phyloP scores from a whole-genome alignment of 1,140 invertebrate genomes.

The Lutraria rhynchaena region DNA sequence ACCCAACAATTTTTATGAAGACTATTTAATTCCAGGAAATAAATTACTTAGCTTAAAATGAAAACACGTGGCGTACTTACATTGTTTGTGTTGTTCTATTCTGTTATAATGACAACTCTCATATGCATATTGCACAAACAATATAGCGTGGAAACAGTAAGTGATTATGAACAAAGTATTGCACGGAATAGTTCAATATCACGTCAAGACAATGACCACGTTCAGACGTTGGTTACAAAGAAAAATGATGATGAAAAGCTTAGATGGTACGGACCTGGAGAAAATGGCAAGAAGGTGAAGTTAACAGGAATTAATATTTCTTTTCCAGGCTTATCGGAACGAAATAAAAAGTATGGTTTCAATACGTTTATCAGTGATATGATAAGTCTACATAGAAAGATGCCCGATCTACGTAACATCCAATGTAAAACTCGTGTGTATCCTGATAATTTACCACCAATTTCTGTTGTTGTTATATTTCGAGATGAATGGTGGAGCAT shows the following conservation, averaged over 20 bases:
- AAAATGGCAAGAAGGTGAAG: conserved; percentile 4
- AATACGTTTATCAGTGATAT: conserved; percentile 49
- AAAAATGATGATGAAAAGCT: not conserved
- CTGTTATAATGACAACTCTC: not conserved
- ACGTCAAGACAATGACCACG: not conserved
- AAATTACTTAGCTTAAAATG: too few relatives aligned
- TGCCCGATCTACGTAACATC: conserved; percentile 21
- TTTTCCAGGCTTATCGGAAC: conserved; percentile 20
- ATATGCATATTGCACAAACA: conserved; percentile 24
- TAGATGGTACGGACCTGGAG: conserved; percentile 26
- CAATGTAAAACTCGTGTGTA: conserved; percentile 15
- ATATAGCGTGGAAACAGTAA: not conserved
- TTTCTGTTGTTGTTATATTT: conserved; percentile 41
- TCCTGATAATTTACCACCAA: conserved; percentile 35
- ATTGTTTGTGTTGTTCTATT: conserved; percentile 33
- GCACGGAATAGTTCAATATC: not conserved
- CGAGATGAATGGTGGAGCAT: conserved; percentile 43
- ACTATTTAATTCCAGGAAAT: too few relatives aligned
- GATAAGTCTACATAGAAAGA: conserved; percentile 30
- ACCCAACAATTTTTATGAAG: too few relatives aligned
- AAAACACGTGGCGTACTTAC: conserved; percentile 9
- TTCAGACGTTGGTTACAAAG: not conserved
- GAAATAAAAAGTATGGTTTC: conserved; percentile 32
- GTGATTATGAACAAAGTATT: not conserved
- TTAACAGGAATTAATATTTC: not conserved